These are phyloP conservation scores for Cercocebus atys DNA, from an alignment of 2,113 vertebrate species.

Conservation along the genomic window DNA sequence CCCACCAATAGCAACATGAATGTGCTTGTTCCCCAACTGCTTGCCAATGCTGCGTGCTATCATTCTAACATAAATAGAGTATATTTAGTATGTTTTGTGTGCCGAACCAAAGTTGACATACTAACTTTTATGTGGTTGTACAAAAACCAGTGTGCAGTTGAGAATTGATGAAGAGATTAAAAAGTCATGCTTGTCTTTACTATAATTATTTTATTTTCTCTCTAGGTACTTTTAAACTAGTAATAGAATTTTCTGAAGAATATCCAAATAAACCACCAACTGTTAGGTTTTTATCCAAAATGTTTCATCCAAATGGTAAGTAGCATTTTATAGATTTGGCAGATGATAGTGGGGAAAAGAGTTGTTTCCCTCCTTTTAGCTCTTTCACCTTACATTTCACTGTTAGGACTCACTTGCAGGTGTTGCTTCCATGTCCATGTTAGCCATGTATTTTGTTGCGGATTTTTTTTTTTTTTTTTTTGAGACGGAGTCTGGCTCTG, in stretches of 20 bases:
- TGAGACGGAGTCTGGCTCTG: too few relatives aligned
- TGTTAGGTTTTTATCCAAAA: constrained; percentile 99
- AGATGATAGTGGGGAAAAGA: background rate
- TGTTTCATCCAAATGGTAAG: constrained; percentile 99
- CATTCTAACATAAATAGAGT: background rate
- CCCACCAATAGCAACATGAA: background rate
- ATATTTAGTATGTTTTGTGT: background rate
- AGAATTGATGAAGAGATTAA: constrained; percentile 11
- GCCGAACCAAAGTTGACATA: background rate
- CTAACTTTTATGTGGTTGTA: background rate
- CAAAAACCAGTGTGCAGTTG: background rate
- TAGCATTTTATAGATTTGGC: constrained; percentile 52
- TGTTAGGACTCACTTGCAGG: background rate
- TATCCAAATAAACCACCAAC: constrained; percentile 99
- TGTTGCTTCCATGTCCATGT: background rate
- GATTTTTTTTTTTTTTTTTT: too few relatives aligned
- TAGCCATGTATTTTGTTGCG: background rate
- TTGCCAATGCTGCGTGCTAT: background rate
- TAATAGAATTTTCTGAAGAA: constrained; percentile 99
- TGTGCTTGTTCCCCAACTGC: background rate
- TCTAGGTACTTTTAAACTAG: constrained; percentile 98
- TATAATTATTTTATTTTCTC: constrained; percentile 71
- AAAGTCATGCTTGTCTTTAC: constrained; percentile 39
- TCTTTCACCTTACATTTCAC: background rate
- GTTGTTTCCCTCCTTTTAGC: background rate